phyloP scores from a whole-genome alignment of 2,113 vertebrate genomes.

The Acanthochromis polyacanthus region DNA sequence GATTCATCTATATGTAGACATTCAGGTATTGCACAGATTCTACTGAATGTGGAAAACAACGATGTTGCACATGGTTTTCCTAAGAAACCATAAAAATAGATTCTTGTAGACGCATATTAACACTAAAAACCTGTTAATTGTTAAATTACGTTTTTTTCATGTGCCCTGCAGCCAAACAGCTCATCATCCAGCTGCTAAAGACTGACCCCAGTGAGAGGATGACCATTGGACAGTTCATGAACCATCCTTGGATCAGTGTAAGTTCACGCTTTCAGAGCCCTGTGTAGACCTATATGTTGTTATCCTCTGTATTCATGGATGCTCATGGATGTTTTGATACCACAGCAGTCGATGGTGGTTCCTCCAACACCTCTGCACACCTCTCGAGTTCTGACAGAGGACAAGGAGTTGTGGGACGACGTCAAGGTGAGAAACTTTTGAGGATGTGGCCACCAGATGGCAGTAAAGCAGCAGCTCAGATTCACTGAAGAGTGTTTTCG shows the following conservation, averaged over 20 bases:
- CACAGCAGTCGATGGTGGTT: constrained; percentile 93
- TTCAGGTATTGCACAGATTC: no score
- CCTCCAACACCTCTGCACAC: constrained; percentile 95
- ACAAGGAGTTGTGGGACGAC: constrained; percentile 96
- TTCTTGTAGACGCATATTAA: no score
- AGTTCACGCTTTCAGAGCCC: constrained; percentile 60
- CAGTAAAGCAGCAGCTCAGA: not conserved
- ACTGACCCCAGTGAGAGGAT: constrained; percentile 96
- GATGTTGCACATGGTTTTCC: no score
- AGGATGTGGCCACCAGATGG: constrained; percentile 55
- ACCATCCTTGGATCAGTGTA: constrained; percentile 97
- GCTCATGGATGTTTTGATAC: not conserved
- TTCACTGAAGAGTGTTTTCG: not conserved
- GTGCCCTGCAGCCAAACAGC: constrained; percentile 89
- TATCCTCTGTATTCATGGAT: not conserved
- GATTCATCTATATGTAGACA: no score
- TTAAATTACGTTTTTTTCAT: not conserved
- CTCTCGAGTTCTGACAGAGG: constrained; percentile 92
- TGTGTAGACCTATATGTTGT: not conserved
- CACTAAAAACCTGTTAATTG: no score
- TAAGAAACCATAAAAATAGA: no score
- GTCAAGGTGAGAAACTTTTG: constrained; percentile 89
- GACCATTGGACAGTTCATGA: constrained; percentile 95
- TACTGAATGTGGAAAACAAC: no score
- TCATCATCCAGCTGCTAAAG: constrained; percentile 94